Evolutionary conservation across 1,140 invertebrate genomes (phyloP).

Genomic region (Phortica variegata): DNA sequence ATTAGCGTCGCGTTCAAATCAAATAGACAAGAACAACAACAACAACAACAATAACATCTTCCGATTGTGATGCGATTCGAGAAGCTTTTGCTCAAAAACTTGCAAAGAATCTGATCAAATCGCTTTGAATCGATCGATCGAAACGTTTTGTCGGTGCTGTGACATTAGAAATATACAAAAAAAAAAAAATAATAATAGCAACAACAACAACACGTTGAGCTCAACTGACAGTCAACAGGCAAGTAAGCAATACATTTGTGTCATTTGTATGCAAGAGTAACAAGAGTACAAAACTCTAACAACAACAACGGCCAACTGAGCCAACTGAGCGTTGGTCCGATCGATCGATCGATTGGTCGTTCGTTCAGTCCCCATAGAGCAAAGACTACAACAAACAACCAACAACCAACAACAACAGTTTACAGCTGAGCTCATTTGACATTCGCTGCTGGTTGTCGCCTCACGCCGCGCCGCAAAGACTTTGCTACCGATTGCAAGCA

Average conservation of each 20-base stretch:
- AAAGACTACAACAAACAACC: constrained; percentile 19
- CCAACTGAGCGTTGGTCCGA: constrained; percentile 1
- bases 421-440: no score
- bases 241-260: constrained; percentile 46
- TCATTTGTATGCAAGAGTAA: constrained; percentile 55
- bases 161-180: constrained; percentile 46
- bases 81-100: no score
- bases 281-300: constrained; percentile 16
- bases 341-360: constrained; percentile 26
- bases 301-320: no score
- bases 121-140: no score
- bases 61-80: no score
- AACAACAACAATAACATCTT: no score
- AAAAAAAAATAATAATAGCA: constrained; percentile 19
- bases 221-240: no score
- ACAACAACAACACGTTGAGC: constrained; percentile 3
- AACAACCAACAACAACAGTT: constrained; percentile 37
- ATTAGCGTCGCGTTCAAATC: constrained; percentile 53
- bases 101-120: constrained; percentile 36
- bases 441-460: constrained; percentile 12
- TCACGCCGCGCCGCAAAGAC: background rate
- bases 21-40: constrained; percentile 31
- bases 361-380: constrained; percentile 42
- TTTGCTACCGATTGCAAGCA: constrained; percentile 21
- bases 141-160: no score